A percentile compares a stretch with the other conserved stretches of the same genome.
phyloP scores from a whole-genome alignment of 2,113 vertebrate species.

The Opisthocomus hoazin region DNA sequence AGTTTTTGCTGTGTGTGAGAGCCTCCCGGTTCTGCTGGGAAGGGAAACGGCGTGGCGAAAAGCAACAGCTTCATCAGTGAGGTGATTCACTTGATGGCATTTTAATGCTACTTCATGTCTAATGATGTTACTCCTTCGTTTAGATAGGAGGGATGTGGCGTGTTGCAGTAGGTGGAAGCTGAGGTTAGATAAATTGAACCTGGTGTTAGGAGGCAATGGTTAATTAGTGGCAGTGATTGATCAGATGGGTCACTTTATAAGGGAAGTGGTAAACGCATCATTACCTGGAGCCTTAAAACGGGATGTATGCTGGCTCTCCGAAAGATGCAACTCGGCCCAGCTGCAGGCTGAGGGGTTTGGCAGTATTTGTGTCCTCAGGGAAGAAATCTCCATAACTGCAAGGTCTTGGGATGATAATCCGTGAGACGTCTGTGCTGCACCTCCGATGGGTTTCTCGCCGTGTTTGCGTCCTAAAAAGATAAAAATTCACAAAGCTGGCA shows the following conservation, averaged over 20 bases:
- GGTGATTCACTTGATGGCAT: not conserved
- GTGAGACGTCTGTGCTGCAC: not conserved
- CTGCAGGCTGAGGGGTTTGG: not conserved
- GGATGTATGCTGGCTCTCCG: not conserved
- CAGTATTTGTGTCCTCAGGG: not conserved
- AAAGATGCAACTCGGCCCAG: not conserved
- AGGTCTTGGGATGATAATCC: fast-evolving
- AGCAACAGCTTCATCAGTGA: not conserved
- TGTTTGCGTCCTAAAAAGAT: not conserved
- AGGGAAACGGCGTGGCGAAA: not conserved
- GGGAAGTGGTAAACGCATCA: not conserved
- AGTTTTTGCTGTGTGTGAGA: not conserved
- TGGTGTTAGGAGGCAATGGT: not conserved
- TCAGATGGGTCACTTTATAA: not conserved
- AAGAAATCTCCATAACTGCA: not conserved
- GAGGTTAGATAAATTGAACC: not conserved
- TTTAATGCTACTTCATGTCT: not conserved
- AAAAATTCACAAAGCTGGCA: not conserved
- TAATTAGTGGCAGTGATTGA: not conserved
- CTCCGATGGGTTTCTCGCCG: not conserved
- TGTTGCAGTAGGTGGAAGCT: not conserved
- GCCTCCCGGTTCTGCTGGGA: fast-evolving
- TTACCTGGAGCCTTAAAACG: not conserved
- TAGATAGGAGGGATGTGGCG: not conserved
- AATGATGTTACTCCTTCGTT: conserved; percentile 1